phyloP scores from a whole-genome alignment of 2,888 invertebrate genomes.

The Lysandra coridon region DNA sequence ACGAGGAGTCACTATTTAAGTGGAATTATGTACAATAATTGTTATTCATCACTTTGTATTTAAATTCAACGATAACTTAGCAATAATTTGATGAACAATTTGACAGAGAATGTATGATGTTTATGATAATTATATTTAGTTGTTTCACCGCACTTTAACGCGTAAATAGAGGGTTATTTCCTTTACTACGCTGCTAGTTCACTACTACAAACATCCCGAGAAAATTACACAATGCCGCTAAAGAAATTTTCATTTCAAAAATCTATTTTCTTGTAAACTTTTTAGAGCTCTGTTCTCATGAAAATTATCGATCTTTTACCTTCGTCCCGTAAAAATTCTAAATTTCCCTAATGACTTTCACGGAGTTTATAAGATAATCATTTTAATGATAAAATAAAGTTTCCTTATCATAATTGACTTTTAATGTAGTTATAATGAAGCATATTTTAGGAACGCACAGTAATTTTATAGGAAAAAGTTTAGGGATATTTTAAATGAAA shows the following conservation, averaged over 20 bases:
- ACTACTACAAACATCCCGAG: too few species aligned
- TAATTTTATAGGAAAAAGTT: background rate
- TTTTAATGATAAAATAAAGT: slow-evolving; percentile 26
- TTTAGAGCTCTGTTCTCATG: background rate
- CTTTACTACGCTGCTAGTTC: too few species aligned
- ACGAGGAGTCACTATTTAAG: background rate
- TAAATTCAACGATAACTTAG: too few species aligned
- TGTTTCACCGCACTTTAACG: too few species aligned
- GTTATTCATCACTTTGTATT: background rate
- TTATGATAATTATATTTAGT: too few species aligned
- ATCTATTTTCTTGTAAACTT: background rate
- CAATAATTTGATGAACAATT: too few species aligned
- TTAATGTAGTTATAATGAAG: slow-evolving; percentile 29
- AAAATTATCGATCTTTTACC: slow-evolving; percentile 1
- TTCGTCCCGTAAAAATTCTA: slow-evolving; percentile 5
- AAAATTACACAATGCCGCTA: background rate
- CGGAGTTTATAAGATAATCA: slow-evolving; percentile 21
- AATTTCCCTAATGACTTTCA: slow-evolving; percentile 23
- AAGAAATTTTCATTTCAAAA: background rate
- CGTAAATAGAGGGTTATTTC: too few species aligned
- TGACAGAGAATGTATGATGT: too few species aligned
- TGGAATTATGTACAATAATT: background rate
- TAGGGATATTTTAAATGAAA: background rate
- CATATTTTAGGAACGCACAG: slow-evolving; percentile 7
- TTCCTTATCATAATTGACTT: slow-evolving; percentile 27